phyloP scores from a whole-genome alignment of 2,888 invertebrate species.

The Cotesia congregata region DNA sequence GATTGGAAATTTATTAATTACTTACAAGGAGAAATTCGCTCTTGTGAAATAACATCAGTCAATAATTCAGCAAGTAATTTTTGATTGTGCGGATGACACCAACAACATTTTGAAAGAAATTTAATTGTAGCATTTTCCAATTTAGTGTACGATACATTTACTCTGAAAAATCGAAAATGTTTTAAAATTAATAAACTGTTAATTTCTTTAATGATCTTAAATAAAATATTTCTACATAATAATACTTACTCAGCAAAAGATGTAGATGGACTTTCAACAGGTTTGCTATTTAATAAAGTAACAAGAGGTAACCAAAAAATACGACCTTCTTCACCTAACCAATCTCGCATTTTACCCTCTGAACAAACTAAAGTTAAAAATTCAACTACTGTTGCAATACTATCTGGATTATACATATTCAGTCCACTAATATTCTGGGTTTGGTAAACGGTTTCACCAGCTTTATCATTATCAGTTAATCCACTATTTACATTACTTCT shows the following conservation, averaged over 20 bases:
- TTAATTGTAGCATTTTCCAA: conserved; percentile 85
- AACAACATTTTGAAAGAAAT: conserved; percentile 86
- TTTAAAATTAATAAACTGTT: neutral
- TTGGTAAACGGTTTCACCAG: conserved; percentile 55
- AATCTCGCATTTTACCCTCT: conserved; percentile 87
- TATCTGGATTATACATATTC: conserved; percentile 74
- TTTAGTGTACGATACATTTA: conserved; percentile 63
- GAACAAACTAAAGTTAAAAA: conserved; percentile 87
- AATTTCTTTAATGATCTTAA: neutral
- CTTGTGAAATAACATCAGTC: conserved; percentile 81
- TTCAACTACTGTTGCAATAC: conserved; percentile 79
- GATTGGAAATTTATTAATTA: neutral
- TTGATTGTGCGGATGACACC: conserved; percentile 89
- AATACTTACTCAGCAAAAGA: conserved; percentile 59
- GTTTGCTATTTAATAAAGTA: conserved; percentile 79
- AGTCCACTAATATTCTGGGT: conserved; percentile 55
- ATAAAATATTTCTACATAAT: conserved; percentile 16
- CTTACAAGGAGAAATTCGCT: conserved; percentile 70
- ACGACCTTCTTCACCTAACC: conserved; percentile 87
- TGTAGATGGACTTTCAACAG: conserved; percentile 68
- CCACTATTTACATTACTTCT: conserved; percentile 47
- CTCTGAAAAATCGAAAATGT: conserved; percentile 54
- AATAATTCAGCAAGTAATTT: conserved; percentile 85
- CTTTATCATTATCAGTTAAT: conserved; percentile 72
- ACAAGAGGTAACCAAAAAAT: conserved; percentile 90